Evolutionary conservation across 2,113 vertebrate species (phyloP).

Genomic region (Pituophis catenifer): DNA sequence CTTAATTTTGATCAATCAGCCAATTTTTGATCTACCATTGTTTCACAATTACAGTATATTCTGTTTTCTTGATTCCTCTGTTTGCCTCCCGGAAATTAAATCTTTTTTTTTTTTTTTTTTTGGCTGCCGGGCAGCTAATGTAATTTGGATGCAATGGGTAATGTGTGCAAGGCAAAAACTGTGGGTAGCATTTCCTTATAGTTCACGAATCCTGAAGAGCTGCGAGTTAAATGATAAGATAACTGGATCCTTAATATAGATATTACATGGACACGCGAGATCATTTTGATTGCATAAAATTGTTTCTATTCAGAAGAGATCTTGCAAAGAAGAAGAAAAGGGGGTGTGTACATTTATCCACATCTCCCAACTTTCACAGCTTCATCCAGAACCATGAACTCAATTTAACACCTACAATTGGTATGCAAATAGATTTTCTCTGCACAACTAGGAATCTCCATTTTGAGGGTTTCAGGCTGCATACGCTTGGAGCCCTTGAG

Average conservation of each 20-base stretch:
- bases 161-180: neutral
- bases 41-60: constrained; percentile 4
- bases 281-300: neutral
- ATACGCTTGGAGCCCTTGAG: neutral
- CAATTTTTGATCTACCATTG: neutral
- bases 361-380: neutral
- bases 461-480: neutral
- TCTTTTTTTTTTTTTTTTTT: neutral
- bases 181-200: neutral
- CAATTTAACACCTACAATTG: neutral
- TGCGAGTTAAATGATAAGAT: neutral
- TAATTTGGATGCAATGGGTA: neutral
- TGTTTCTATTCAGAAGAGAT: neutral
- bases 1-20: neutral
- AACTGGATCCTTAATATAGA: neutral
- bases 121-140: neutral
- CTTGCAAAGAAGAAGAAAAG: neutral
- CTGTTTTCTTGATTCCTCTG: neutral
- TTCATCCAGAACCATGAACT: neutral
- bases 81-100: neutral
- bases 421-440: neutral
- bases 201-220: neutral
- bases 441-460: neutral
- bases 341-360: neutral
- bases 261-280: neutral